Base-by-base conservation (phyloP, 2,113 vertebrate genomes). In the Xiphophorus maculatus region DNA sequence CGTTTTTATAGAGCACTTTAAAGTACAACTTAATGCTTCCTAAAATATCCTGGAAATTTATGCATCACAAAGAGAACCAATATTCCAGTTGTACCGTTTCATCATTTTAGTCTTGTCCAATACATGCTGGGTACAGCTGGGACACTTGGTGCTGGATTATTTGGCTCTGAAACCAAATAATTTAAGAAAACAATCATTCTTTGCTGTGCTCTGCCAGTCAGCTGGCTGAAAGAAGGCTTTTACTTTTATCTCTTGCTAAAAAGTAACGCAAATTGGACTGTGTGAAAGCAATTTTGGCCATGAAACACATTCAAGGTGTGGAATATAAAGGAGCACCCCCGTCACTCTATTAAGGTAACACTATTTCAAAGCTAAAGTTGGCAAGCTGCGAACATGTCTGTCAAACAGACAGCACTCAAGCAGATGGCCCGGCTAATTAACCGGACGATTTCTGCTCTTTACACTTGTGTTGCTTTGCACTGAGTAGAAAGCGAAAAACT, bases 71-170 rank as follows among this genome's bases (percentile, higher is more conserved):
- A 51, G 11, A 60, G 63, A 66, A 22, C 29, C 66, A 71, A 71
- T 44, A 27, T 70, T 77, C 61, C 86, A 69, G 63, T 42, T 15
- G 14, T 15, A 42, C 40, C 4, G 14, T 42, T 42, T 42, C 13
- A 79, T 77, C 44, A 76, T 2, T 88, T 89, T 82, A 84, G 74
- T 82, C 71, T 80, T 42, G 14, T 63, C 74, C 65, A 83, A 86
- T 91, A 75, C 88, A 87, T 7, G 81, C 72, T 70, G 62, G 88
- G 79, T 66, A 77, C 72, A 82, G 42, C 67, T 73, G 83, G 69
- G 64, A 73, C n/a, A 61, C 69, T 82, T 88, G 84, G 27, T 64
- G 48, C 30, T 66, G 58, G 85, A 84, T 82, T 66, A 73, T 73
- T 81, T 35, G 30, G 33, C 37, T 65, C 63, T 80, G 82, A 84